Evolutionary conservation across 2,113 vertebrate genomes (phyloP).

Genomic region (Okapia johnstoni): DNA sequence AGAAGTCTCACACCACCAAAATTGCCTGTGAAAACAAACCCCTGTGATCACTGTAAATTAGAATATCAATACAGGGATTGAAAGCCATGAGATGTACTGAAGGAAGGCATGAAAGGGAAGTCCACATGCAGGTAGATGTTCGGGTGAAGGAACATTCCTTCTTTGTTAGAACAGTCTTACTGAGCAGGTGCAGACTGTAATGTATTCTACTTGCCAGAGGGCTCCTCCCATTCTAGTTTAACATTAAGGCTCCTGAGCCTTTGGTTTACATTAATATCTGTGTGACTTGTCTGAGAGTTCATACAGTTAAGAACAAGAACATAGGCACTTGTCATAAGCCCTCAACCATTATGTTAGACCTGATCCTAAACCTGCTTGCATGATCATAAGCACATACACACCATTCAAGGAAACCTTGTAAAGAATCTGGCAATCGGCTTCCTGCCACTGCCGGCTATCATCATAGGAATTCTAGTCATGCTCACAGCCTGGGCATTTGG

Average conservation of each 20-base stretch:
- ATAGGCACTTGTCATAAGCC: not conserved
- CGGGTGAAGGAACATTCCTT: not conserved
- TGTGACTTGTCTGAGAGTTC: not conserved
- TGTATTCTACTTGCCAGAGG: not conserved
- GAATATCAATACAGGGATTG: not conserved
- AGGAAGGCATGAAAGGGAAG: not conserved
- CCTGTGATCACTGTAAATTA: not conserved
- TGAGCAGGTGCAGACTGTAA: not conserved
- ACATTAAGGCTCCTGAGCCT: not conserved
- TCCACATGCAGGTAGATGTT: not conserved
- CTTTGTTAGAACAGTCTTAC: not conserved
- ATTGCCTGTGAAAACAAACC: not conserved
- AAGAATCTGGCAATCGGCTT: not conserved
- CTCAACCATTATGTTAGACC: not conserved
- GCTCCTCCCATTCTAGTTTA: not conserved
- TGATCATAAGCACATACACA: not conserved
- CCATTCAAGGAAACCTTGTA: not conserved
- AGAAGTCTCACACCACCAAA: not conserved
- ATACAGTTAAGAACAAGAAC: not conserved
- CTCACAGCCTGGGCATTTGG: not conserved
- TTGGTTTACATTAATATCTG: not conserved
- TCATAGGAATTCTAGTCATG: not conserved
- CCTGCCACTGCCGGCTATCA: not conserved
- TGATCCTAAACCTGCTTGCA: not conserved
- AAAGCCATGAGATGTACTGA: not conserved